Evolutionary conservation across 2,113 vertebrate genomes (phyloP).

Genomic region (Menidia beryllina): DNA sequence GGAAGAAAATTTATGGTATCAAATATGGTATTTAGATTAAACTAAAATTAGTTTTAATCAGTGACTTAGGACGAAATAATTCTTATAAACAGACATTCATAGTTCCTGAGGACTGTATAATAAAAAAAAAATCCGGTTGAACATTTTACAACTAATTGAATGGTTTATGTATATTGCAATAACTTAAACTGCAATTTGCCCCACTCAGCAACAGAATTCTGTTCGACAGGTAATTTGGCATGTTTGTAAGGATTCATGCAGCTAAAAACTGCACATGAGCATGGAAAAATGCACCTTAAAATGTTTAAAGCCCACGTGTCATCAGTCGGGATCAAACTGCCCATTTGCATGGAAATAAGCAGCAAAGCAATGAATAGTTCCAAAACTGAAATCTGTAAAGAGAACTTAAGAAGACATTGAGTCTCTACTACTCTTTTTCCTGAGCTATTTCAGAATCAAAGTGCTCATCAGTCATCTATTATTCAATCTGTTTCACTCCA

Average conservation of each 20-base stretch:
- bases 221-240: not conserved
- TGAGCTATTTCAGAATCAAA: constrained; percentile 80
- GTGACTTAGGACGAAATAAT: not conserved
- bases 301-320: constrained; percentile 15
- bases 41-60: not conserved
- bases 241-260: constrained; percentile 1
- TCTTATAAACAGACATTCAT: not conserved
- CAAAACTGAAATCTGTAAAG: constrained; percentile 51
- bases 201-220: not conserved
- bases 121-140: no score
- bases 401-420: constrained; percentile 40
- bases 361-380: constrained; percentile 58
- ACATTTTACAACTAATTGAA: not conserved
- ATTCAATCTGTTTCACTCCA: constrained; percentile 78
- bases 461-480: constrained; percentile 82
- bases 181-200: not conserved
- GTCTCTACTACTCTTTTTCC: constrained; percentile 47
- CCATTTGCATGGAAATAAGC: constrained; percentile 49
- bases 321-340: constrained; percentile 40
- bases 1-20: not conserved
- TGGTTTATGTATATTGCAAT: not conserved
- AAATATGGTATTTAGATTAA: not conserved
- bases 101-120: not conserved
- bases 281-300: constrained; percentile 24
- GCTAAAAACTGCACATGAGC: not conserved